Conservation (phyloP, 2,888 invertebrate species). For the Dermolepida albohirtum region DNA sequence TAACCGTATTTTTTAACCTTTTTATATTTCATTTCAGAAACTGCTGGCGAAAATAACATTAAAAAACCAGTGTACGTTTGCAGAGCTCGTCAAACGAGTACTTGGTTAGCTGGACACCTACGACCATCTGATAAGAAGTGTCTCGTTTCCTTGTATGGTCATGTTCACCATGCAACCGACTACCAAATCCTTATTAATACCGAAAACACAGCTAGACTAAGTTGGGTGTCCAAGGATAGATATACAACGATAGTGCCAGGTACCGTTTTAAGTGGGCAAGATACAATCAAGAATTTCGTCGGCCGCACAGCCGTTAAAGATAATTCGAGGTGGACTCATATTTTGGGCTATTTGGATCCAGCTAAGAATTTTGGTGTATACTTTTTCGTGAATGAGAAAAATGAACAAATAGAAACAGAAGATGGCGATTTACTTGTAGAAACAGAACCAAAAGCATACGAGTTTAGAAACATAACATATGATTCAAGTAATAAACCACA, state of each 20-base stretch:
- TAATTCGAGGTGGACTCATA: slow-evolving; percentile 66
- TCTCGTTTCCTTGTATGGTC: slow-evolving; percentile 72
- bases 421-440: slow-evolving; percentile 84
- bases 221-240: slow-evolving; percentile 82
- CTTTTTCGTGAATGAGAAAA: slow-evolving; percentile 74
- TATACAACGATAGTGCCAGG: slow-evolving; percentile 76
- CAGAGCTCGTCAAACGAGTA: slow-evolving; percentile 77
- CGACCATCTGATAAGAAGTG: slow-evolving; percentile 71
- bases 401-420: slow-evolving; percentile 69
- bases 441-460: slow-evolving; percentile 82
- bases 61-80: slow-evolving; percentile 76
- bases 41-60: slow-evolving; percentile 46
- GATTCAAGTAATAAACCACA: slow-evolving; percentile 62
- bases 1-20: not conserved
- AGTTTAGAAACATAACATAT: slow-evolving; percentile 69
- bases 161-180: slow-evolving; percentile 67
- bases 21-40: slow-evolving; percentile 43
- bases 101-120: slow-evolving; percentile 80
- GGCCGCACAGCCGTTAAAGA: slow-evolving; percentile 54
- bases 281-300: slow-evolving; percentile 57
- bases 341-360: slow-evolving; percentile 79
- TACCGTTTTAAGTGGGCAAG: slow-evolving; percentile 72
- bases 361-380: slow-evolving; percentile 75
- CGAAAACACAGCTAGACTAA: slow-evolving; percentile 80
- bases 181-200: slow-evolving; percentile 83